Base-by-base conservation (phyloP, 2,888 invertebrate genomes). In the Formica aserva region DNA sequence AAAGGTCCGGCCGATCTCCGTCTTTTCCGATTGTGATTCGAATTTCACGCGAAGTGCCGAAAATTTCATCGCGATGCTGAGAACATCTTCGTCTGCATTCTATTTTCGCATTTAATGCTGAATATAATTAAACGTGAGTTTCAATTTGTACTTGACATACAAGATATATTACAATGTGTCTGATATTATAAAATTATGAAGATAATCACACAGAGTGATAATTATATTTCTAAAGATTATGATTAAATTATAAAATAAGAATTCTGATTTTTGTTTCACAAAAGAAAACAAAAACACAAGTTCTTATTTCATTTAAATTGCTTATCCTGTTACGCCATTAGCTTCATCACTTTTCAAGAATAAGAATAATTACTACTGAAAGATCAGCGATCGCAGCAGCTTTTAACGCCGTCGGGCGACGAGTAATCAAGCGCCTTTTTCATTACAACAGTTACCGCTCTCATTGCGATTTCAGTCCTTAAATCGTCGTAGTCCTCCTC, bases 391-490 rank as follows among this genome's bases (percentile, higher is more conserved):
- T 65, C 55, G 75, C 62, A 38, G 66, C 32, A 60, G 57, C 82
- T 85, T 81, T 86, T 77, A 82, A 67, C 78, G 48, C 74, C 45
- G 71, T 65, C 13, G 26, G 26, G 41, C 45, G 77, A 9, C 32
- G 52, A 15, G 83, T 85, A 83, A 87, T 87, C 85, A 75, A 67
- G 71, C 69, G 74, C 62, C 83, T 83, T 78, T 78, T 83, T 85
- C 86, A 83, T 86, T 85, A 85, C 85, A 41, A 22, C 78, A 41
- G 77, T 80, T 69, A 74, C 74, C 74, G 67, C 65, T 85, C 76
- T 86, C 83, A 77, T 90, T 88, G 87, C 88, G 84, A 88, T 86
- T 87, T 84, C 85, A 90, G 88, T 85, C 85, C 83, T 85, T 83
- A 60, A 78, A 72, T 85, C 71, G 63, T 60, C 85, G 63, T 74